A percentile compares a stretch with the other conserved stretches of the same genome.
phyloP scores from a whole-genome alignment of 1,140 invertebrate species.

The Hycleus cichorii region DNA sequence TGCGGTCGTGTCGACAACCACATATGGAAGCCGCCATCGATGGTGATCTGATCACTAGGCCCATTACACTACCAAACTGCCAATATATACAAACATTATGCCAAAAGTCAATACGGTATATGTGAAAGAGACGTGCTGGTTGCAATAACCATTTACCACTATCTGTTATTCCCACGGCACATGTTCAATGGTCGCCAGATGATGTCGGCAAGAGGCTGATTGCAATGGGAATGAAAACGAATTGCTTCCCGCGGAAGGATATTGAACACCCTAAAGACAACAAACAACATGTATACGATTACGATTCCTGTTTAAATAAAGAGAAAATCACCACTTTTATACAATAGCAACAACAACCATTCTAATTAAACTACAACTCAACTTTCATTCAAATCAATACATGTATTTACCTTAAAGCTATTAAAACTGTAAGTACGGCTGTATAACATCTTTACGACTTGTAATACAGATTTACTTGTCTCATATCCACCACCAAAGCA shows the following conservation, averaged over 20 bases:
- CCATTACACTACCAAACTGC: slow-evolving; percentile 25
- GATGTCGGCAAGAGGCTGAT: slow-evolving; percentile 34
- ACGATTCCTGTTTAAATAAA: too few species aligned
- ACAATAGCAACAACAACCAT: too few species aligned
- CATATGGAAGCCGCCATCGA: slow-evolving; percentile 10
- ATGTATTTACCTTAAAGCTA: too few species aligned
- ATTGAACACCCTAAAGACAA: slow-evolving; percentile 29
- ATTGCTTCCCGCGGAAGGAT: slow-evolving; percentile 36
- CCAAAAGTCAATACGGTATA: slow-evolving; percentile 28
- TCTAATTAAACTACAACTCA: too few species aligned
- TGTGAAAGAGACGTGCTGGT: slow-evolving; percentile 5
- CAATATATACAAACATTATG: slow-evolving; percentile 20
- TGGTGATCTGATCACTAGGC: slow-evolving; percentile 19
- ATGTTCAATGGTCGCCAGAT: slow-evolving; percentile 29
- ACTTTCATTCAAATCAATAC: too few species aligned
- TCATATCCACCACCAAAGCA: neutral
- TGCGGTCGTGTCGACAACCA: neutral
- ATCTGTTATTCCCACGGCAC: slow-evolving; percentile 36
- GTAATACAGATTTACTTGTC: too few species aligned
- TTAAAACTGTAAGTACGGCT: too few species aligned
- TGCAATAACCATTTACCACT: slow-evolving; percentile 39
- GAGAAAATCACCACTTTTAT: too few species aligned
- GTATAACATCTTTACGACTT: too few species aligned
- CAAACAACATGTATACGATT: too few species aligned
- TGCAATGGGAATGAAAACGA: slow-evolving; percentile 37